These are phyloP conservation scores for Hoplostethus atlanticus DNA, from an alignment of 2,797 vertebrate species.

Conservation along the genomic window DNA sequence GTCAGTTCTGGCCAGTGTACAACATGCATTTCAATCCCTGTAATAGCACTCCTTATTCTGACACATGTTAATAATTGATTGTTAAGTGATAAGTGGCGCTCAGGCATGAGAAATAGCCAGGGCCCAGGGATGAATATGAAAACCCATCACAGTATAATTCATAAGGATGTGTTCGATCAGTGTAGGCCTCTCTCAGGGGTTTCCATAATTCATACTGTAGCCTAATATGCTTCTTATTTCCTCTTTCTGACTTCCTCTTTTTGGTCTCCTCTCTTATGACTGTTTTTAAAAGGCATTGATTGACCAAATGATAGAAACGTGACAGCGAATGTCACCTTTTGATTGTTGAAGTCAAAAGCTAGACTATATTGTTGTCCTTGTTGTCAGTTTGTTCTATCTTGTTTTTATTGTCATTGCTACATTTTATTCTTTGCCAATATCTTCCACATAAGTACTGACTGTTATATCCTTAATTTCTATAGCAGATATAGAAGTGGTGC, in stretches of 20 bases:
- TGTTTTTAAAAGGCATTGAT: conserved; percentile 27
- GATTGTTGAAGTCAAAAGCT: neutral
- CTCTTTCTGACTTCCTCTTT: conserved; percentile 56
- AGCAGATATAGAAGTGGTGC: neutral
- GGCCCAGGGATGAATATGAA: conserved; percentile 84
- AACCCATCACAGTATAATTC: conserved; percentile 83
- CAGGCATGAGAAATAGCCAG: conserved; percentile 83
- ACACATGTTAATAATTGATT: conserved; percentile 88
- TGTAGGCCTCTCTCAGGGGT: conserved; percentile 77
- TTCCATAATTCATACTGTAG: conserved; percentile 82
- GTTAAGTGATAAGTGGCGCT: conserved; percentile 85
- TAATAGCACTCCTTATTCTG: conserved; percentile 83
- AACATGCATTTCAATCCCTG: conserved; percentile 80
- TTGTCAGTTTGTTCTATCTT: neutral
- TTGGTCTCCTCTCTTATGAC: conserved; percentile 42
- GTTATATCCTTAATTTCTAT: neutral
- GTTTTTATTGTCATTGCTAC: too few relatives aligned
- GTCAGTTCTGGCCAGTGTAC: conserved; percentile 80
- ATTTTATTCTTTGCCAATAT: too few relatives aligned
- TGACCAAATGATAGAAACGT: neutral
- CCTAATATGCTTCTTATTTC: conserved; percentile 70
- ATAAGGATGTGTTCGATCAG: conserved; percentile 86
- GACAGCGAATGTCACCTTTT: neutral
- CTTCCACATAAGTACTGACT: too few relatives aligned
- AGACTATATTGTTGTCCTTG: neutral